These are phyloP conservation scores for Esox niger DNA, from an alignment of 2,113 vertebrate genomes.

Conservation along the genomic window DNA sequence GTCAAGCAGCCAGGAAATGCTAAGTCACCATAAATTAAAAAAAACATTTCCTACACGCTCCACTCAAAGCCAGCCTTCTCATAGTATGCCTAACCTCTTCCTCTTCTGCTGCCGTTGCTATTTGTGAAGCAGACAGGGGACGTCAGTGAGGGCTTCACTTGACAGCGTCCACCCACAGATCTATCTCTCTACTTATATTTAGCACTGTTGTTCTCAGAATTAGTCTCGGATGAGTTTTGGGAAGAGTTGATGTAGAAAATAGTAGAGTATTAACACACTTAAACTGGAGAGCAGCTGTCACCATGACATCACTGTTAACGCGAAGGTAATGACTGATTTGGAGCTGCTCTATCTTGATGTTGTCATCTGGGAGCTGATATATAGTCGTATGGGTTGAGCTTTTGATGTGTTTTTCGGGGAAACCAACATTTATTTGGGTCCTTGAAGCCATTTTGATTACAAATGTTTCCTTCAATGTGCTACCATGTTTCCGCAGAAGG, in stretches of 20 bases:
- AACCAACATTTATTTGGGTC: too few relatives aligned
- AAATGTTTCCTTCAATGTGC: too few relatives aligned
- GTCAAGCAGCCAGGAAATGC: constrained; percentile 79
- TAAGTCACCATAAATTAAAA: constrained; percentile 72
- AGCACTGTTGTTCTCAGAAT: not conserved
- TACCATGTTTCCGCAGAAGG: too few relatives aligned
- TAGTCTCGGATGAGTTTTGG: not conserved
- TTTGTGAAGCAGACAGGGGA: constrained; percentile 20
- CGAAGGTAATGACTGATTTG: too few relatives aligned
- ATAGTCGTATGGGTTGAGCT: too few relatives aligned
- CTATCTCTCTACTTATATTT: not conserved
- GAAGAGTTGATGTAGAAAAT: not conserved
- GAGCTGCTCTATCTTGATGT: too few relatives aligned
- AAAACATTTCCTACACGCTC: constrained; percentile 71
- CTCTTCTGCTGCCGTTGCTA: constrained; percentile 51
- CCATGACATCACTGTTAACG: too few relatives aligned
- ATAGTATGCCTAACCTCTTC: constrained; percentile 53
- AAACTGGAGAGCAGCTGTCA: too few relatives aligned
- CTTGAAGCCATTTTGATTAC: too few relatives aligned
- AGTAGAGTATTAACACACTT: too few relatives aligned
- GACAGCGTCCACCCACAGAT: constrained; percentile 22
- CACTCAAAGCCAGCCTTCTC: constrained; percentile 12
- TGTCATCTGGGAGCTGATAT: too few relatives aligned
- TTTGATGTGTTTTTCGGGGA: too few relatives aligned
- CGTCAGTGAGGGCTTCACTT: constrained; percentile 3